A percentile compares a stretch with the other conserved stretches of the same genome.
Conservation (phyloP, 2,797 vertebrate genomes). For the Agapornis canus region DNA sequence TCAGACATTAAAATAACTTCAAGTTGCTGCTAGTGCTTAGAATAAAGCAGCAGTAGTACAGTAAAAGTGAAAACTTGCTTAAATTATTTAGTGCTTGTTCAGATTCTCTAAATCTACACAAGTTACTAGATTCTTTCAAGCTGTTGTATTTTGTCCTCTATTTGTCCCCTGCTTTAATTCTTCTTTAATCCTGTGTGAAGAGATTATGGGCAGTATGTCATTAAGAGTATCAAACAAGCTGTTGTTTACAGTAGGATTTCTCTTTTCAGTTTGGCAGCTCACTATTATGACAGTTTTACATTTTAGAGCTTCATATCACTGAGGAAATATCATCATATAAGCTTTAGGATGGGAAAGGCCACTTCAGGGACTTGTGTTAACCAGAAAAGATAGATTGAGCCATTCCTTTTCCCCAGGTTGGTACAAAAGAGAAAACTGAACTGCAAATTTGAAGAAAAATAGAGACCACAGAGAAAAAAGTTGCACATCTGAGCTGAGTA, state of each 20-base stretch:
- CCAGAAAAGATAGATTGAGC: background rate
- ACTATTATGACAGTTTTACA: background rate
- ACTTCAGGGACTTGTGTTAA: background rate
- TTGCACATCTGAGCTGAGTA: background rate
- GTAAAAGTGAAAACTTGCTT: background rate
- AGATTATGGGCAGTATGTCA: conserved; percentile 53
- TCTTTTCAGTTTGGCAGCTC: background rate
- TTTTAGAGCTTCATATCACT: background rate
- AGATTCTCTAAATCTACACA: background rate
- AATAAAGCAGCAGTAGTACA: background rate
- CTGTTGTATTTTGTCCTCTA: conserved; percentile 54
- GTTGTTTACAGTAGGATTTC: conserved; percentile 39
- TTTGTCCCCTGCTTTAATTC: conserved; percentile 73
- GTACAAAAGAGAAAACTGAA: background rate
- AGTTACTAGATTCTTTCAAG: background rate
- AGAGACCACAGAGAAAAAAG: background rate
- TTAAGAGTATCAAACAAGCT: conserved; percentile 51
- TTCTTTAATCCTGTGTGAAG: conserved; percentile 62
- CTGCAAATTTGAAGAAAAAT: background rate
- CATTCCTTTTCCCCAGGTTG: background rate
- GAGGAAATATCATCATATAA: background rate
- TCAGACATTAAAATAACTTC: background rate
- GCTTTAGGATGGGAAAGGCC: background rate
- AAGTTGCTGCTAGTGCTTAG: background rate
- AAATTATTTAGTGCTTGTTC: background rate